Base-by-base conservation (phyloP, 2,797 vertebrate species). In the Pitangus sulphuratus region DNA sequence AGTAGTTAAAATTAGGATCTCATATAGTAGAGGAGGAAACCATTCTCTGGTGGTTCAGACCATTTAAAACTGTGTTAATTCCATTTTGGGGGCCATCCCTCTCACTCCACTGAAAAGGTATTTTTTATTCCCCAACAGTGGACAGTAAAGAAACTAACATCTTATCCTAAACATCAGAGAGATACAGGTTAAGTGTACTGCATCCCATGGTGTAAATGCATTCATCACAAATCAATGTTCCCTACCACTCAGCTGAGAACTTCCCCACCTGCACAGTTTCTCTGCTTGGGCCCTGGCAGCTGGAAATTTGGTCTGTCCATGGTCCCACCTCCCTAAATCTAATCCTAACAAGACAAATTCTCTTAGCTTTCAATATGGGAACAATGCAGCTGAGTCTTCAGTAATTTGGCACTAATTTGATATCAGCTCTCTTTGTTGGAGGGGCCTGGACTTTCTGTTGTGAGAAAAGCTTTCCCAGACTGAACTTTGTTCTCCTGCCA, bases 401-500 rank as follows among this genome's bases (percentile, higher is more conserved):
- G 18, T 54, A 72, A 78, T 71, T 68, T 75, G 82, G n/a, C 53
- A 42, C 35, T 66, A n/a, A 85, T 85, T 58, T 83, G 71, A 65
- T 85, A 50, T 9, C 13, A 12, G 39, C 51, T 88, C 25, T 88
- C 86, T 85, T 80, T 90, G 81, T 50, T 87, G 53, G 57, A 87
- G 57, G 45, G 1, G 8, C 53, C 74, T 68, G 57, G 42, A 71
- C 48, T 89, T 84, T 89, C 39, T 89, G 19, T 71, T 91, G 26
- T 56, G 42, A 85, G 57, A 92, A 85, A 94, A 89, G 61, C 61
- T 89, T 89, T 87, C 47, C 54, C 5, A 2, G 61, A 50, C 16
- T 78, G 57, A 70, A 61, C 81, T 91, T 94, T 81, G 53, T 91
- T 89, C 78, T 91, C n/a, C 31, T 93, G 89, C 78, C 95, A 97